These are phyloP conservation scores for Acleris holmiana DNA, from an alignment of 2,888 invertebrate genomes.

Conservation along the genomic window DNA sequence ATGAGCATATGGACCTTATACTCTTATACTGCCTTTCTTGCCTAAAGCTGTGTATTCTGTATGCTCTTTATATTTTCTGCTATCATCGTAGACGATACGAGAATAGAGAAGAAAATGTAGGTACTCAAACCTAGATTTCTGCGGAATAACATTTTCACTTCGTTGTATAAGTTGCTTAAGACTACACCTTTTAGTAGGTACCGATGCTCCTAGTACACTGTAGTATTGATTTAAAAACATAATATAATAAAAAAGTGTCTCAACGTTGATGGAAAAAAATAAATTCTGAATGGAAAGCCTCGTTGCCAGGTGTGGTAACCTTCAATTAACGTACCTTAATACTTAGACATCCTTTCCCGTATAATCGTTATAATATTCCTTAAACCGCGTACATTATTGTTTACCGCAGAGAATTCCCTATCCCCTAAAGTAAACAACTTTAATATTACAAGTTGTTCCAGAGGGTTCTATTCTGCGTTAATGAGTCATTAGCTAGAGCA, in stretches of 20 bases:
- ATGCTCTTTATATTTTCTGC: too few relatives aligned
- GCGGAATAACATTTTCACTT: too few relatives aligned
- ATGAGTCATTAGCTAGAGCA: conserved; percentile 36
- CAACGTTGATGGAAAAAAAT: too few relatives aligned
- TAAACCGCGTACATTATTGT: conserved; percentile 35
- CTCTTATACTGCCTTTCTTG: not conserved
- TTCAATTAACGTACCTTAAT: not conserved
- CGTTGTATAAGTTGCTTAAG: too few relatives aligned
- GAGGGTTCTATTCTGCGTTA: conserved; percentile 37
- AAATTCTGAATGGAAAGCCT: not conserved
- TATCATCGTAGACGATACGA: too few relatives aligned
- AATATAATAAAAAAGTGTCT: too few relatives aligned
- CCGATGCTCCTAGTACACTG: too few relatives aligned
- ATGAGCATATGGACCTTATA: not conserved
- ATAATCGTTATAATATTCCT: conserved; percentile 17
- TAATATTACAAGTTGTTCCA: conserved; percentile 37
- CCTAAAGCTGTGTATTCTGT: too few relatives aligned
- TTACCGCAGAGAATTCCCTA: conserved; percentile 35
- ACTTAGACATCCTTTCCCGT: not conserved
- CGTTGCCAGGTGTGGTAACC: conserved; percentile 22
- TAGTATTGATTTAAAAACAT: too few relatives aligned
- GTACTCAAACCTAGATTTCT: too few relatives aligned
- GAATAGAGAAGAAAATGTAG: too few relatives aligned
- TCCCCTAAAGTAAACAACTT: conserved; percentile 36
- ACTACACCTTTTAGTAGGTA: too few relatives aligned